Evolutionary conservation across 2,888 invertebrate genomes (phyloP), one percentile per base, ranked within the genome.

Genomic region (Microdon myrmicae): DNA sequence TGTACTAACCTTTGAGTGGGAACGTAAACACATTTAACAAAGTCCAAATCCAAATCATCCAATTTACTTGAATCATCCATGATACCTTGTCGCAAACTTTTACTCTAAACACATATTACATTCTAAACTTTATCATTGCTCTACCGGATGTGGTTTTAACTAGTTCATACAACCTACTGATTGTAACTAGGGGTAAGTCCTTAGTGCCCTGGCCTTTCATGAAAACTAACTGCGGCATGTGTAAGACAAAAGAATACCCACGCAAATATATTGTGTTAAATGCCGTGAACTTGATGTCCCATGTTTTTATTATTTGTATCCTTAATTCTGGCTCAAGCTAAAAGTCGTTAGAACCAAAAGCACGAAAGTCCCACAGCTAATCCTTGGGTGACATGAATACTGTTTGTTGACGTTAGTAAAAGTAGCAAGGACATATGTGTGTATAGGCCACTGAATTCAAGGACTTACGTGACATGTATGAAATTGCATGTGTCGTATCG

Each of bases 21-120:
- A 14, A 58, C 37, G 44, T 68, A 69, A 13, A 56, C 58, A 25
- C 69, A 69, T 48, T 69, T 67, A 5, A 69, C 31, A 56, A 68
- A 68, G 29, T 68, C 69, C 26, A 66, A 38, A 32, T 68, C 67
- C 14, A 67, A 41, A n/a, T 68, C 69, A 16, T 64, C 49, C 51
- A 56, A n/a, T n/a, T n/a, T n/a, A n/a, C n/a, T n/a, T n/a, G n/a
- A n/a, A n/a, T n/a, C n/a, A n/a, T n/a, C n/a, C 8, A 16, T n/a
- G n/a, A 47, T 44, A 23, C 28, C n/a, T 59, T 51, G 3, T 7
- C n/a, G n/a, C 13, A 8, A 55, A 56, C 34, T 37, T 49, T 47
- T 58, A 29, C 16, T 17, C 25, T 35, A 37, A 25, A 19, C 14
- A 28, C 26, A 32, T n/a, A n/a, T n/a, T n/a, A n/a, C 9, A 16